phyloP scores from a whole-genome alignment of 2,797 vertebrate genomes.

The Esox lucius region DNA sequence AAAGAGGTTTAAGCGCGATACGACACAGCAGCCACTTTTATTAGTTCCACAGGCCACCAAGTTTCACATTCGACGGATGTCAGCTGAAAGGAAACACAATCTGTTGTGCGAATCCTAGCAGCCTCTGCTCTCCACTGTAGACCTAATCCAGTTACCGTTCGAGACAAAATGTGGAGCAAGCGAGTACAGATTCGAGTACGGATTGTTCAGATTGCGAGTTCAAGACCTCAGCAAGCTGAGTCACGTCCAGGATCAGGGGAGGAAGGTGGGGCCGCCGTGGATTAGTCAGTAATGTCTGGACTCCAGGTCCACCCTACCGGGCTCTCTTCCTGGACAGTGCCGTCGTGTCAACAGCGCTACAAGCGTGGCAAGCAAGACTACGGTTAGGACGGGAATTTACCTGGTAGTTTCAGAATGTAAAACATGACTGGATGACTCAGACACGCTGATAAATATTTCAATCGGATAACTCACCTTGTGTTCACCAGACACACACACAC shows the following conservation, averaged over 20 bases:
- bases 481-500: no score
- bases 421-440: slow-evolving; percentile 13
- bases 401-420: neutral
- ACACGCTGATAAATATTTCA: slow-evolving; percentile 38
- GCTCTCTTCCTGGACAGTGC: neutral
- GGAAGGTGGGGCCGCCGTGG: no score
- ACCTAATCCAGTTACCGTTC: neutral
- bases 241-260: no score
- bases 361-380: neutral
- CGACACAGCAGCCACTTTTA: no score
- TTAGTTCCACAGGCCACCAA: no score
- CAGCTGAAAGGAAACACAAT: neutral
- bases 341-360: neutral
- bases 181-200: no score
- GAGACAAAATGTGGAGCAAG: neutral
- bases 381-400: neutral
- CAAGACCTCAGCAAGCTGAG: no score
- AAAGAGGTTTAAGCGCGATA: neutral
- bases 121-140: neutral
- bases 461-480: slow-evolving; percentile 26
- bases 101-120: neutral
- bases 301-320: neutral
- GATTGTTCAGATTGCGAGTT: no score
- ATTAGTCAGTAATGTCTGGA: no score
- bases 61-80: neutral